Evolutionary conservation across 2,797 vertebrate species (phyloP), one percentile per base, ranked within the genome.

Genomic region (Petrocephalus sullivani): DNA sequence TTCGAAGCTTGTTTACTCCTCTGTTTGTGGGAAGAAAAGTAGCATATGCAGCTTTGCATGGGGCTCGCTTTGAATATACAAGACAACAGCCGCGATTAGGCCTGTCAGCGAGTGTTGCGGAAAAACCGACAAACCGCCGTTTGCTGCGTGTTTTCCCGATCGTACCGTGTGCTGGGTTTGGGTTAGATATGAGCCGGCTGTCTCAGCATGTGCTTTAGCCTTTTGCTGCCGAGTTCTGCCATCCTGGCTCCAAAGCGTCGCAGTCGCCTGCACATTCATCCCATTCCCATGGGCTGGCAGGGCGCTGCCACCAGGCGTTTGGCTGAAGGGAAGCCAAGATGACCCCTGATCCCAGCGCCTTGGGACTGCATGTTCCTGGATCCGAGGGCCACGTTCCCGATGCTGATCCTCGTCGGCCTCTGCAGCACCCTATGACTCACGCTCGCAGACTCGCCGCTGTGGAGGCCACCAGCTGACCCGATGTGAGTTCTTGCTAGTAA

Each of bases 281-380:
- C 61, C n/a, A 33, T 37, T 75, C 46, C 19, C 51, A 57, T 41
- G 82, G 41, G 87, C 58, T 88, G 87, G 88, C 60, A 84, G 21
- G 46, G 58, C 49, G 41, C 64, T 14, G 6, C 81, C 19, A 28
- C 58, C 81, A 67, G 57, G 57, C 49, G 46, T 46, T 41, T 84
- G 88, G 82, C 28, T 21, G 60, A 46, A 10, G 87, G 23, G 37
- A 58, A 23, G 23, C 57, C 57, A 10, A 61, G 37, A 60, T 60
- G 23, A 56, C 41, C 56, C 83, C 82, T 49, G 21, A 83, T 51
- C 83, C 56, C 78, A 53, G 57, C n/a, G 78, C 37, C 56, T 57
- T 51, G 41, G 49, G 57, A 84, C 75, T 28, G 56, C 8, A 1
- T 14, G 53, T 88, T 84, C 87, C 57, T 88, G 58, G 54, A 16